Evolutionary conservation across 1,140 invertebrate genomes (phyloP).

Genomic region (Holcopasites calliopsidis): DNA sequence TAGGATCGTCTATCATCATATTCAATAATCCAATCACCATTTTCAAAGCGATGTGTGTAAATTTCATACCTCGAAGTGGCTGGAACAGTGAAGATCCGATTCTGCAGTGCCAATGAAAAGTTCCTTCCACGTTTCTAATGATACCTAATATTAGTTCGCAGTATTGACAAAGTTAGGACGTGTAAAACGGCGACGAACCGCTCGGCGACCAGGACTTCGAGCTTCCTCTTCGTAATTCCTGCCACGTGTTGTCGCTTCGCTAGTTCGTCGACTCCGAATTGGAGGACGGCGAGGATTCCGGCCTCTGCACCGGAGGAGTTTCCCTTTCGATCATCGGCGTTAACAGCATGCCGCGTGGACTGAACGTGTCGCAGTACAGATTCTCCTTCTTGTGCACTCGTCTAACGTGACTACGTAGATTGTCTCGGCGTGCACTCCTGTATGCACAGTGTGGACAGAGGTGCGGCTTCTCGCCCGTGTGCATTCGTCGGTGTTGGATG

Average conservation of each 20-base stretch:
- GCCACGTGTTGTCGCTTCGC: conserved; percentile 18
- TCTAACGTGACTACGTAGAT: conserved; percentile 81
- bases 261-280: conserved; percentile 58
- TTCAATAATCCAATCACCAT: too few species aligned
- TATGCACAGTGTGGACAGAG: conserved; percentile 82
- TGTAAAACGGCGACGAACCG: conserved; percentile 56
- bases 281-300: conserved; percentile 67
- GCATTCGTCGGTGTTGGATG: conserved; percentile 81
- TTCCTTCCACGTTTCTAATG: conserved; percentile 32
- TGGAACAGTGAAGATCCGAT: background rate
- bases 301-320: conserved; percentile 53
- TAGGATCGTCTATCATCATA: too few species aligned
- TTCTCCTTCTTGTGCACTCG: conserved; percentile 82
- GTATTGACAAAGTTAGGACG: conserved; percentile 74
- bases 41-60: background rate
- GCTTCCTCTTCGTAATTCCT: background rate
- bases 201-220: background rate
- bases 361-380: conserved; percentile 80
- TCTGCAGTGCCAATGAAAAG: conserved; percentile 21
- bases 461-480: conserved; percentile 83
- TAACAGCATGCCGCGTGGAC: conserved; percentile 79
- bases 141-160: conserved; percentile 52
- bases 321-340: conserved; percentile 64
- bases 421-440: conserved; percentile 80
- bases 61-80: background rate